Conservation (phyloP, 1,140 invertebrate species). For the Aphaenogaster rudis region DNA sequence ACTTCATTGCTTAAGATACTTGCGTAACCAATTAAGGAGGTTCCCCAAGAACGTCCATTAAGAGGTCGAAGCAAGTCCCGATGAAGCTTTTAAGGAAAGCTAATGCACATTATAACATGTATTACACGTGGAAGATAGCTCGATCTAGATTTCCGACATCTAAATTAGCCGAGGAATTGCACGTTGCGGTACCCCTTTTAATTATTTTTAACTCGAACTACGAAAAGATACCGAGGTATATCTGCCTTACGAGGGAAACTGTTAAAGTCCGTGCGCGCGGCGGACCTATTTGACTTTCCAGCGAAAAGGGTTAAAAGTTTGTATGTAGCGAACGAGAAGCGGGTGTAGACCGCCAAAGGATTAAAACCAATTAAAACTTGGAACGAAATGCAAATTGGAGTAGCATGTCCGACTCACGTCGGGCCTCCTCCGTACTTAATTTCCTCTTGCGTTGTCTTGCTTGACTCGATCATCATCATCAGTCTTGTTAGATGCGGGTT, state of each 20-base stretch:
- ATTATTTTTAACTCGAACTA: slow-evolving; percentile 18
- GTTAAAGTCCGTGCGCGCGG: not conserved
- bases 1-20: slow-evolving; percentile 28
- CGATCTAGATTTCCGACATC: not conserved
- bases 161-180: not conserved
- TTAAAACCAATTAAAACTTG: slow-evolving; percentile 57
- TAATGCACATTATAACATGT: slow-evolving; percentile 1
- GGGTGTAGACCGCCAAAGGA: slow-evolving; percentile 27
- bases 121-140: slow-evolving; percentile 14
- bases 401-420: slow-evolving; percentile 25
- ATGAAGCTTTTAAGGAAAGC: slow-evolving; percentile 3
- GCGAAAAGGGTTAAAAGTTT: slow-evolving; percentile 53
- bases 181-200: not conserved
- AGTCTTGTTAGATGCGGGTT: slow-evolving; percentile 62
- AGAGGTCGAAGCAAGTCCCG: not conserved
- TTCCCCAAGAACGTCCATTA: slow-evolving; percentile 15
- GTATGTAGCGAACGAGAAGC: slow-evolving; percentile 1
- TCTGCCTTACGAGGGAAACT: not conserved
- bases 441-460: slow-evolving; percentile 60
- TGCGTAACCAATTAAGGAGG: slow-evolving; percentile 20
- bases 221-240: not conserved
- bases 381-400: slow-evolving; percentile 65
- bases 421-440: slow-evolving; percentile 44
- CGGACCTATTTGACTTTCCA: slow-evolving; percentile 33
- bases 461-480: slow-evolving; percentile 53